phyloP scores from a whole-genome alignment of 2,888 invertebrate genomes.

The Noctua fimbriata region DNA sequence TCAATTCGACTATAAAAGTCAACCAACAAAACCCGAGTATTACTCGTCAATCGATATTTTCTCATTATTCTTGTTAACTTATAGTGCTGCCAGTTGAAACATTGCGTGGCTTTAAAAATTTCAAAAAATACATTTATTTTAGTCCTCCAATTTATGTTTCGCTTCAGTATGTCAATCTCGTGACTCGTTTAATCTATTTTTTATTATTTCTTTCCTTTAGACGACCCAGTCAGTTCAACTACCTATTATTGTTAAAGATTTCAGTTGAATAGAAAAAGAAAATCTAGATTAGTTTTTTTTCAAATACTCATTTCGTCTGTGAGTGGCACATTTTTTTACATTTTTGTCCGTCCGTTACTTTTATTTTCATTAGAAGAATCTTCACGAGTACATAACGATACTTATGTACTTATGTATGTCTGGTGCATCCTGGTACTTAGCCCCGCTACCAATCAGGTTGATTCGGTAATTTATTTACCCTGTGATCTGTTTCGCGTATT shows the following conservation, averaged over 20 bases:
- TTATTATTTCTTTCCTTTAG: constrained; percentile 18
- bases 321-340: background rate
- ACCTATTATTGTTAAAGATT: background rate
- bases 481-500: background rate
- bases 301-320: background rate
- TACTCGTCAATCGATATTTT: constrained; percentile 26
- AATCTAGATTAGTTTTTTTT: background rate
- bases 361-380: background rate
- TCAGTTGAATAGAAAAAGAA: constrained; percentile 1
- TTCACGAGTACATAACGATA: background rate
- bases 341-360: background rate
- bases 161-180: constrained; percentile 25
- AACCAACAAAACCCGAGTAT: constrained; percentile 11
- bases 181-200: constrained; percentile 25
- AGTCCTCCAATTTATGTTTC: constrained; percentile 44
- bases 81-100: constrained; percentile 27
- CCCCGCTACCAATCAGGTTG: background rate
- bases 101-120: constrained; percentile 31
- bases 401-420: background rate
- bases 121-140: constrained; percentile 22
- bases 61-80: constrained; percentile 31
- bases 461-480: background rate
- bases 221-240: background rate
- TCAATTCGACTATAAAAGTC: background rate
- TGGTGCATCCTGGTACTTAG: background rate